Evolutionary conservation across 2,113 vertebrate genomes (phyloP).

Genomic region (Caloenas nicobarica): DNA sequence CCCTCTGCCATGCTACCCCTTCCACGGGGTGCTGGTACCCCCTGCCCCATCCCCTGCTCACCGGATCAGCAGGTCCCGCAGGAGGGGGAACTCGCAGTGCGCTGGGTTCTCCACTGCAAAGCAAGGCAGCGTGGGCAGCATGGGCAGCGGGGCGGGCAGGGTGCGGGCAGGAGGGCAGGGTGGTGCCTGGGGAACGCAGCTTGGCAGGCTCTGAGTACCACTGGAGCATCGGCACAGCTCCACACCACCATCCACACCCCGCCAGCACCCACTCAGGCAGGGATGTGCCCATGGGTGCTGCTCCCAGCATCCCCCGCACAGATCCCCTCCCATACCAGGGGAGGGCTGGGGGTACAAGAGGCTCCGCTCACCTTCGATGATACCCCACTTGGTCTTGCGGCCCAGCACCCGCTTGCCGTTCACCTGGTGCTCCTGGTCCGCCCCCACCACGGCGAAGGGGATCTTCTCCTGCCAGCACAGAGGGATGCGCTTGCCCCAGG

Average conservation of each 20-base stretch:
- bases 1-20: rapidly evolving
- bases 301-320: rapidly evolving
- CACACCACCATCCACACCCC: not conserved
- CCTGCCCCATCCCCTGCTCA: conserved; percentile 44
- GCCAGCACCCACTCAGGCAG: not conserved
- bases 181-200: rapidly evolving
- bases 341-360: not conserved
- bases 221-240: not conserved
- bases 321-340: rapidly evolving
- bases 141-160: not conserved
- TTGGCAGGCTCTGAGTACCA: rapidly evolving
- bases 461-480: conserved; percentile 81
- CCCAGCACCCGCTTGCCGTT: conserved; percentile 91
- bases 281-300: not conserved
- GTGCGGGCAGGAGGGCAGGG: not conserved
- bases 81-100: conserved; percentile 91
- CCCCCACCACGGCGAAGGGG: conserved; percentile 94
- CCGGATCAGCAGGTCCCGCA: conserved; percentile 93
- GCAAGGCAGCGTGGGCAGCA: not conserved
- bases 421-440: conserved; percentile 91
- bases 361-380: conserved; percentile 87
- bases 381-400: conserved; percentile 96
- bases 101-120: conserved; percentile 89
- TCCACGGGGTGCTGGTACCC: rapidly evolving
- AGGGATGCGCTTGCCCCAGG: rapidly evolving